Evolutionary conservation across 2,113 vertebrate species (phyloP), one percentile per base, ranked within the genome.

Genomic region (Urocynchramus pylzowi): DNA sequence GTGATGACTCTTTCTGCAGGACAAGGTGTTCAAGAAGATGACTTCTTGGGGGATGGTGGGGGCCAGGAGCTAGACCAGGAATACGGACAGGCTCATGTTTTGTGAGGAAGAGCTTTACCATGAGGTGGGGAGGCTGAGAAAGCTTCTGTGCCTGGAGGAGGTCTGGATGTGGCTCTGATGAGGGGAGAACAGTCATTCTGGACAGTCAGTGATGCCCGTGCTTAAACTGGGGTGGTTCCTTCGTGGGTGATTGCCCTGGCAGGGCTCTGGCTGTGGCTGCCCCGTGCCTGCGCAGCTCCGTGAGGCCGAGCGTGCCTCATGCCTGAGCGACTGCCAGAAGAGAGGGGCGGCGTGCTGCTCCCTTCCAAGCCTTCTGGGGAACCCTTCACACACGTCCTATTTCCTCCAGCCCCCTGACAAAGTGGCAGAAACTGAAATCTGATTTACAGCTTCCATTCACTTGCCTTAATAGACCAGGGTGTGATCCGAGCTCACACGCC

Each of bases 351-450:
- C 20, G 21, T 10, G 31, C 26, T 13, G 2, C 20, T 33, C 42
- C 93, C 79, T 86, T 60, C 82, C 82, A 73, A 92, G 85, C 89
- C 69, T 91, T 47, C 77, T 35, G n/a, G 87, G 87, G 86, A 95
- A 39, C 49, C 41, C 76, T 95, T 42, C 24, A 9, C 92, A 85
- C 1, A 5, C 0, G 5, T 89, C 86, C 89, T 61, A 64, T 89
- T 75, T 97, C 83, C 64, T 93, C 71, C 44, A 95, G 79, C 73
- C 60, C 74, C 26, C 12, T 73, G 64, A 74, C 45, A 12, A 71
- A 90, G 35, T 50, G 64, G 65, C 80, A 92, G 44, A 84, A 92
- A 70, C 11, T 4, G 50, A 93, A 61, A 88, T 73, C 59, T 63
- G 88, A 86, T 88, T 86, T 90, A 80, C 84, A 89, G 50, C 60